Percentiles rank a stretch among this genome's conserved stretches.
Evolutionary conservation across 2,113 vertebrate genomes (phyloP).

Genomic region (Zapornia atra): DNA sequence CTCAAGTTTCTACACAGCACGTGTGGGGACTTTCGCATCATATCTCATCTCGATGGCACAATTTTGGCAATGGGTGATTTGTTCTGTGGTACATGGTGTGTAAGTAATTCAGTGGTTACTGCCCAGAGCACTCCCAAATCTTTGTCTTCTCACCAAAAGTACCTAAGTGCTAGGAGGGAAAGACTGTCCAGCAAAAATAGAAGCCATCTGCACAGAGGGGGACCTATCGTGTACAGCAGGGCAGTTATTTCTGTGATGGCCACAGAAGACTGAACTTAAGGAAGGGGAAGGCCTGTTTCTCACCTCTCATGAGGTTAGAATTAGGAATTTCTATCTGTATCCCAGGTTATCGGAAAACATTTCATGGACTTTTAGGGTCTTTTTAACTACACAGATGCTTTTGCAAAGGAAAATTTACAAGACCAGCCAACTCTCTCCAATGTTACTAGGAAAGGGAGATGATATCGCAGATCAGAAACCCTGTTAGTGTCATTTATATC

Average conservation of each 20-base stretch:
- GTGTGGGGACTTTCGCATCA: not conserved
- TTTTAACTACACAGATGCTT: not conserved
- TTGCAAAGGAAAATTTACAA: not conserved
- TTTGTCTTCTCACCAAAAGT: not conserved
- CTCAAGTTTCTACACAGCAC: not conserved
- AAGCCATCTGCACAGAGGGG: not conserved
- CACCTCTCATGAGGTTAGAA: not conserved
- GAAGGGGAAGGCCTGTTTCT: not conserved
- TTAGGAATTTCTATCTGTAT: not conserved
- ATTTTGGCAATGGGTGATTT: not conserved
- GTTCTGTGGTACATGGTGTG: not conserved
- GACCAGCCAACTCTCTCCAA: not conserved
- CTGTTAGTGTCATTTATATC: not conserved
- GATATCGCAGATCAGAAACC: not conserved
- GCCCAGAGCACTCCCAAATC: not conserved
- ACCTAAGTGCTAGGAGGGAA: not conserved
- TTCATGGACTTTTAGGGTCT: not conserved
- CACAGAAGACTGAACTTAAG: not conserved
- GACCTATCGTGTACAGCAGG: not conserved
- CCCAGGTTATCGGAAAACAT: not conserved
- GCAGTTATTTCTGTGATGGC: not conserved
- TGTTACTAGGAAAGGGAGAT: not conserved
- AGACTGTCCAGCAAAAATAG: not conserved
- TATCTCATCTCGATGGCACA: not conserved
- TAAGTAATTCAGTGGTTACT: not conserved